Evolutionary conservation across 2,888 invertebrate species (phyloP), one percentile per base, ranked within the genome.

Genomic region (Apocheima hispidaria): DNA sequence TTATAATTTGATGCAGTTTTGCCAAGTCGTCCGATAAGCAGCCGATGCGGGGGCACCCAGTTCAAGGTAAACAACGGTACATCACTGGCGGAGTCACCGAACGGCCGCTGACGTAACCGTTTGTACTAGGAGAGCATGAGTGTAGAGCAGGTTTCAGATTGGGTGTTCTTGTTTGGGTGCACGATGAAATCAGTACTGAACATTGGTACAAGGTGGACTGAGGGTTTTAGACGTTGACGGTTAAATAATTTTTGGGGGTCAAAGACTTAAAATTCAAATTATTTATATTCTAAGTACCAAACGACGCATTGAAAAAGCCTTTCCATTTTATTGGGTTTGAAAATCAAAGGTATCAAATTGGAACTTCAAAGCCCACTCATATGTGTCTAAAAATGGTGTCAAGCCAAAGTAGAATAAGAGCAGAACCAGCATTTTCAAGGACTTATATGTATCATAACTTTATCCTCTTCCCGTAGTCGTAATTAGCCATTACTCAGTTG

Each of bases 51-150:
- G 51, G 51, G 51, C 38, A 41, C 40, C 48, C 67, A 71, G 63
- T 69, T 64, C 66, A 68, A 67, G 63, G 63, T 63, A 38, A 50
- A 51, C 50, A 38, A 38, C 51, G 63, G 10, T 49, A 20, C 18
- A 21, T 40, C 16, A 51, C 50, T 21, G 66, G 63, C 69, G 75
- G 75, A 36, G 58, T 49, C 63, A 60, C 48, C 60, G 59, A 51
- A 59, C 59, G 75, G 78, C 70, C 79, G 80, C 78, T 90, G 89
- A 90, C 89, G 89, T 88, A 88, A 88, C 87, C 79, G 81, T 68
- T 81, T 77, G 63, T 76, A 90, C 87, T 70, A 86, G 86, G 88
- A 73, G 44, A 50, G 59, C 82, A 90, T 80, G 63, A 78, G 49
- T 21, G 14, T 12, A 4, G 16, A 62, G 74, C 72, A 85, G 82